Percentiles rank a stretch among this genome's conserved stretches.
Conservation (phyloP, 2,113 vertebrate species). For the Taurulus bubalis region DNA sequence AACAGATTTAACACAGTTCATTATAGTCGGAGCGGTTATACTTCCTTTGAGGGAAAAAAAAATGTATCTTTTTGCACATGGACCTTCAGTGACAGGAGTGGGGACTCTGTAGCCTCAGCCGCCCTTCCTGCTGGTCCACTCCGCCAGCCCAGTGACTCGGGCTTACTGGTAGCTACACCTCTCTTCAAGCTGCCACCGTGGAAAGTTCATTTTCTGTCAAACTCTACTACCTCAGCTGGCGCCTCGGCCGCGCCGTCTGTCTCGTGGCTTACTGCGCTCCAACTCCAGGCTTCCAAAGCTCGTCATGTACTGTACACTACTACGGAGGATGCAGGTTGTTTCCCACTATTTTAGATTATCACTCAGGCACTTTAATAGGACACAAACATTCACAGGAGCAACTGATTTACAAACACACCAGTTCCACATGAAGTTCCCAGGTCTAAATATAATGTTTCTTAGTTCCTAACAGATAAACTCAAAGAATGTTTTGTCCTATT, state of each 20-base stretch:
- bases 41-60: slow-evolving; percentile 54
- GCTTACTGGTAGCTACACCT: slow-evolving; percentile 76
- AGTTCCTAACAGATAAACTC: neutral
- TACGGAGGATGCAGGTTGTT: slow-evolving; percentile 62
- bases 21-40: slow-evolving; percentile 58
- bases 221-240: slow-evolving; percentile 83
- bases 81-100: slow-evolving; percentile 68
- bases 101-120: slow-evolving; percentile 65
- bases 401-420: slow-evolving; percentile 9
- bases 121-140: slow-evolving; percentile 58
- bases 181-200: slow-evolving; percentile 70
- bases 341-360: slow-evolving; percentile 34
- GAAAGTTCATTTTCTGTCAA: slow-evolving; percentile 72
- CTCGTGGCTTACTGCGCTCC: slow-evolving; percentile 69
- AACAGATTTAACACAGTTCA: slow-evolving; percentile 59
- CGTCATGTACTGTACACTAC: slow-evolving; percentile 58
- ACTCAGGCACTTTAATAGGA: slow-evolving; percentile 64
- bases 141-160: slow-evolving; percentile 65
- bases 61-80: slow-evolving; percentile 80
- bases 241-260: slow-evolving; percentile 62
- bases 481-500: slow-evolving; percentile 65
- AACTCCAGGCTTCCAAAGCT: slow-evolving; percentile 76
- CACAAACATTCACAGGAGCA: slow-evolving; percentile 50
- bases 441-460: slow-evolving; percentile 6
- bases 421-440: neutral